These are phyloP conservation scores for Lasius fuliginosus DNA, from an alignment of 2,888 invertebrate species.

Conservation along the genomic window DNA sequence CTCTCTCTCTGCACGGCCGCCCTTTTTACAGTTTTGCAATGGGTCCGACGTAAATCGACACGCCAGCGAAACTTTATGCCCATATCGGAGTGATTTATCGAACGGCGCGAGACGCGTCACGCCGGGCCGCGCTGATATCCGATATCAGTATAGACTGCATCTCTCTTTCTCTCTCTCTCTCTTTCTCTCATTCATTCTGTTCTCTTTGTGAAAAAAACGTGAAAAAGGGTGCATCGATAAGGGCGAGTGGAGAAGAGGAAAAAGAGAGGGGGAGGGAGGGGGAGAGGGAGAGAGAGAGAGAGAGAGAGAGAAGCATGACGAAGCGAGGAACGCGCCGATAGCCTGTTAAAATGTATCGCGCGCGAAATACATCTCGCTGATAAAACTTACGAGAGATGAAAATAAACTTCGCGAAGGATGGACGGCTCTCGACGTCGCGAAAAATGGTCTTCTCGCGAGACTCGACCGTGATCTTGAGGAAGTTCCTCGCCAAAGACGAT, in stretches of 20 bases:
- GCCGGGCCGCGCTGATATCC: slow-evolving; percentile 59
- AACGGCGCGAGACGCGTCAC: slow-evolving; percentile 46
- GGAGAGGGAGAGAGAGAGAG: not conserved
- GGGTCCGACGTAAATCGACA: slow-evolving; percentile 54
- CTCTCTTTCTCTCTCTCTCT: not conserved
- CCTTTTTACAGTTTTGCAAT: slow-evolving; percentile 53
- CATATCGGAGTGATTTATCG: slow-evolving; percentile 65
- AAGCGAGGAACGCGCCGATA: slow-evolving; percentile 41
- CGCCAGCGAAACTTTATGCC: slow-evolving; percentile 61
- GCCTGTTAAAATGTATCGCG: slow-evolving; percentile 56
- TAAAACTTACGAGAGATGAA: slow-evolving; percentile 59
- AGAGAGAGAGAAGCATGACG: slow-evolving; percentile 17
- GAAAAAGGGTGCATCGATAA: slow-evolving; percentile 53
- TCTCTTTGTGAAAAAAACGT: slow-evolving; percentile 45
- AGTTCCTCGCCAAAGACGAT: slow-evolving; percentile 29
- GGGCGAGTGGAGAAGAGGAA: not conserved
- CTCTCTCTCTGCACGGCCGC: slow-evolving; percentile 8
- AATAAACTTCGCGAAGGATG: slow-evolving; percentile 42
- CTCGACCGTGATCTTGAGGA: slow-evolving; percentile 44
- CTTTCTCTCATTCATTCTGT: slow-evolving; percentile 9
- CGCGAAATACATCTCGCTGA: slow-evolving; percentile 42
- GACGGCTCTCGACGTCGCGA: slow-evolving; percentile 35
- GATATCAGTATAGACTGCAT: slow-evolving; percentile 39
- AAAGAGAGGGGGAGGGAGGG: not conserved
- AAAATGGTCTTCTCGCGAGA: slow-evolving; percentile 51